Percentiles rank a stretch among this genome's conserved stretches.
Evolutionary conservation across 2,797 vertebrate species (phyloP).

Genomic region (Enteromius treurensis): DNA sequence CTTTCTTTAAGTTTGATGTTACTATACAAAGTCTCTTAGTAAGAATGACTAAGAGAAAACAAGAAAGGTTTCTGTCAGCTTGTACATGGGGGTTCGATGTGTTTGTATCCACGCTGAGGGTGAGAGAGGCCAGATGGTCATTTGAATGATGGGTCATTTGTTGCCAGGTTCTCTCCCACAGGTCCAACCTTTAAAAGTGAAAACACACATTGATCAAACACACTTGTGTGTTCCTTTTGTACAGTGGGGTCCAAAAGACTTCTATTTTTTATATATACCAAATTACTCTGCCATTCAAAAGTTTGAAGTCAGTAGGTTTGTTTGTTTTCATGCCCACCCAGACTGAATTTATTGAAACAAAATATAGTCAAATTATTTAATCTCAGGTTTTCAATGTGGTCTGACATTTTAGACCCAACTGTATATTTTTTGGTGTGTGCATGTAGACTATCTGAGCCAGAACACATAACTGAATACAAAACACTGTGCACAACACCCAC

Average conservation of each 20-base stretch:
- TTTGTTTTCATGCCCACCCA: background rate
- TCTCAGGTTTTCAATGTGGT: background rate
- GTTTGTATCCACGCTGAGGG: conserved; percentile 30
- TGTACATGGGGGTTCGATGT: conserved; percentile 7
- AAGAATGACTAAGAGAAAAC: background rate
- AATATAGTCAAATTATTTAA: background rate
- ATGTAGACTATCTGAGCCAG: background rate
- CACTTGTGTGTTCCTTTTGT: background rate
- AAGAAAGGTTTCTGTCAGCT: conserved; percentile 24
- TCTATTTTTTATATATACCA: background rate
- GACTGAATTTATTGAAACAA: background rate
- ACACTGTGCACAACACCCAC: background rate
- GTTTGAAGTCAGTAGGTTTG: background rate
- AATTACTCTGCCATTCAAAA: background rate
- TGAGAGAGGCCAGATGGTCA: conserved; percentile 51
- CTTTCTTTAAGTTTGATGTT: background rate
- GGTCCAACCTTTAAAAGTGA: conserved; percentile 8
- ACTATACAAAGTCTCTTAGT: background rate
- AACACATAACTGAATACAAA: background rate
- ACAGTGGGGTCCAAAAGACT: background rate
- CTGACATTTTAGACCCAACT: background rate
- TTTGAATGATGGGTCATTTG: conserved; percentile 43
- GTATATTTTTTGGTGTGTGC: background rate
- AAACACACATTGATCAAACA: conserved; percentile 41
- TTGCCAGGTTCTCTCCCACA: conserved; percentile 42